Conservation (phyloP, 2,888 invertebrate genomes). For the Molorchus minor region DNA sequence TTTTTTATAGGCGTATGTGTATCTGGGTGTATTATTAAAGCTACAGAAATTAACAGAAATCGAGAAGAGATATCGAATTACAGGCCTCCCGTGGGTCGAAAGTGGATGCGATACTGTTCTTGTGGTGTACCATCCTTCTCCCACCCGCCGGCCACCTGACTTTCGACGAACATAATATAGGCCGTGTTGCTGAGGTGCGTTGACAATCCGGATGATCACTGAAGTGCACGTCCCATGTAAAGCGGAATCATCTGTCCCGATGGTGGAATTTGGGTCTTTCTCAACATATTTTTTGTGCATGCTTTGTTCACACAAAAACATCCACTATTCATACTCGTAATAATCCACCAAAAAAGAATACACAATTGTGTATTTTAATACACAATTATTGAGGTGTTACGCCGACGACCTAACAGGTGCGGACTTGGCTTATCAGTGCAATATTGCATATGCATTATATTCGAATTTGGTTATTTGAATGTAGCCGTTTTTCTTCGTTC, state of each 20-base stretch:
- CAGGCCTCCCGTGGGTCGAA: slow-evolving; percentile 18
- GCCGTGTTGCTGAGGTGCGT: background rate
- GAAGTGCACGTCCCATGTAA: slow-evolving; percentile 35
- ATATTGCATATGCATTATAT: too few relatives aligned
- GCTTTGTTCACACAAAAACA: too few relatives aligned
- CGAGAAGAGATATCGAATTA: slow-evolving; percentile 11
- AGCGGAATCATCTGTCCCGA: slow-evolving; percentile 12
- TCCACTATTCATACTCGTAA: too few relatives aligned
- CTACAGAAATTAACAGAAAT: slow-evolving; percentile 4
- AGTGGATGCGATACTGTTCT: slow-evolving; percentile 1
- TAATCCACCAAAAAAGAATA: too few relatives aligned
- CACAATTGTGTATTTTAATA: too few relatives aligned
- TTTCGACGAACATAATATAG: slow-evolving; percentile 17
- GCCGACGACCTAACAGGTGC: too few relatives aligned
- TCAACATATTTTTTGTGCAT: too few relatives aligned
- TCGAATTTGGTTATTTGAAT: too few relatives aligned
- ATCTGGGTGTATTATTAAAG: slow-evolving; percentile 1
- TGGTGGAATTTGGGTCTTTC: background rate
- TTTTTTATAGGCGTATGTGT: background rate
- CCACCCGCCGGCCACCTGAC: slow-evolving; percentile 28
- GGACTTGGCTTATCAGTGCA: too few relatives aligned
- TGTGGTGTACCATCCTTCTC: slow-evolving; percentile 17
- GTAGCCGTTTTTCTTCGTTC: too few relatives aligned
- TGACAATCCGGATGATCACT: slow-evolving; percentile 29
- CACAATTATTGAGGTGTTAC: too few relatives aligned